Percentiles rank a stretch among this genome's conserved stretches.
Conservation (phyloP, 2,113 vertebrate species). For the Perca schrenkii region DNA sequence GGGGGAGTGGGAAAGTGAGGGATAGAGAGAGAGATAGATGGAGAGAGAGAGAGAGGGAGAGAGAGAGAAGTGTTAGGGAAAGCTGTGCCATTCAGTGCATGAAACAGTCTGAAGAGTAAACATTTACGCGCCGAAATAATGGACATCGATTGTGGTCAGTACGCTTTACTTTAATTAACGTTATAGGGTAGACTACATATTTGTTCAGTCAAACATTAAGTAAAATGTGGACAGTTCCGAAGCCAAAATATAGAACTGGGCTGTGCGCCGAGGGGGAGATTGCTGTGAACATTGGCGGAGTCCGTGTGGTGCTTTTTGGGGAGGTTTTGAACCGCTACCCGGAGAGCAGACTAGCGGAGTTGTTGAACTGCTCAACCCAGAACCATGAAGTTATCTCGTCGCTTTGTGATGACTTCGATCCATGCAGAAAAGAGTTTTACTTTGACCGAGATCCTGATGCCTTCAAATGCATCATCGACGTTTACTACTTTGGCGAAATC, state of each 20-base stretch:
- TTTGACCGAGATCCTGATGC: slow-evolving; percentile 97
- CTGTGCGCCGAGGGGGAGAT: slow-evolving; percentile 86
- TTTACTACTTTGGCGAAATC: slow-evolving; percentile 95
- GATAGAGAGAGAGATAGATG: not conserved
- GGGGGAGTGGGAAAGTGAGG: no score
- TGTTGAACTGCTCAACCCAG: slow-evolving; percentile 88
- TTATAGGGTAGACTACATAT: not conserved
- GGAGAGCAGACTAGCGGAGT: slow-evolving; percentile 93
- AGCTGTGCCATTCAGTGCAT: slow-evolving; percentile 46
- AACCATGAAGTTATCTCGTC: slow-evolving; percentile 90
- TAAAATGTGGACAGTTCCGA: slow-evolving; percentile 85
- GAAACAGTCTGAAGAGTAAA: not conserved
- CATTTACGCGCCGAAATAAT: slow-evolving; percentile 46
- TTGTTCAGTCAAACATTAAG: not conserved
- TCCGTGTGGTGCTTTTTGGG: slow-evolving; percentile 89
- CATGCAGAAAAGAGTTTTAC: slow-evolving; percentile 93
- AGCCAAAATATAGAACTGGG: slow-evolving; percentile 82
- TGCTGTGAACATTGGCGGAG: slow-evolving; percentile 95
- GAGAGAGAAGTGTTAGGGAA: slow-evolving; percentile 23
- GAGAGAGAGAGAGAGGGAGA: slow-evolving; percentile 5
- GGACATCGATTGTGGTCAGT: slow-evolving; percentile 23
- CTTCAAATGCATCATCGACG: slow-evolving; percentile 95
- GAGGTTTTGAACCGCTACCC: slow-evolving; percentile 92
- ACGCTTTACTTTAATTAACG: not conserved
- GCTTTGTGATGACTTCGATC: slow-evolving; percentile 98